These are phyloP conservation scores for Brachypalpus laphriformis DNA, from an alignment of 2,888 invertebrate genomes.

Conservation along the genomic window DNA sequence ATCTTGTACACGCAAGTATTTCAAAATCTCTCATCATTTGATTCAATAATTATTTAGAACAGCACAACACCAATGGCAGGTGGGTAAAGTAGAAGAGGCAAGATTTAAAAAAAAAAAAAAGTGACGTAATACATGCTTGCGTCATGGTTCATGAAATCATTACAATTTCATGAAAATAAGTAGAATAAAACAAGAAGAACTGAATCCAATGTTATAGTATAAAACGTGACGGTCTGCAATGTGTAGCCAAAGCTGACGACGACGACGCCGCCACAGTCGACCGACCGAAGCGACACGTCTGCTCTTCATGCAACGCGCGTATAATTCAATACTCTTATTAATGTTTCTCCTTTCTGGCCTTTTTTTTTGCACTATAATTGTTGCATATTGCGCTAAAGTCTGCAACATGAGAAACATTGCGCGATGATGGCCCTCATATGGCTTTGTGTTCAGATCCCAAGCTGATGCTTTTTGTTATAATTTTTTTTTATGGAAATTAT, in stretches of 20 bases:
- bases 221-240: constrained; percentile 69
- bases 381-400: constrained; percentile 64
- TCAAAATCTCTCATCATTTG: constrained; percentile 36
- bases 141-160: constrained; percentile 70
- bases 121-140: constrained; percentile 61
- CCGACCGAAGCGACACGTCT: constrained; percentile 63
- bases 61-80: constrained; percentile 8
- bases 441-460: constrained; percentile 58
- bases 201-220: constrained; percentile 54
- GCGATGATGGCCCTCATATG: constrained; percentile 62
- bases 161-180: constrained; percentile 45
- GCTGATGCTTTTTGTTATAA: constrained; percentile 20
- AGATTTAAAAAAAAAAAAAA: constrained; percentile 6
- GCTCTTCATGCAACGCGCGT: constrained; percentile 63
- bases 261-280: constrained; percentile 6
- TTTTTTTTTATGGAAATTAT: constrained; percentile 38
- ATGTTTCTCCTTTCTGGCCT: constrained; percentile 34
- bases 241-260: constrained; percentile 3
- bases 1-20: constrained; percentile 9
- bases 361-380: constrained; percentile 39
- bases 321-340: constrained; percentile 44
- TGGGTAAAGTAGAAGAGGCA: background rate
- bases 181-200: constrained; percentile 37
- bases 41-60: constrained; percentile 55
- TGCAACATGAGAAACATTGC: constrained; percentile 70